A percentile compares a stretch with the other conserved stretches of the same genome.
Evolutionary conservation across 2,888 invertebrate genomes (phyloP).

Genomic region (Chromoteleia sp.): DNA sequence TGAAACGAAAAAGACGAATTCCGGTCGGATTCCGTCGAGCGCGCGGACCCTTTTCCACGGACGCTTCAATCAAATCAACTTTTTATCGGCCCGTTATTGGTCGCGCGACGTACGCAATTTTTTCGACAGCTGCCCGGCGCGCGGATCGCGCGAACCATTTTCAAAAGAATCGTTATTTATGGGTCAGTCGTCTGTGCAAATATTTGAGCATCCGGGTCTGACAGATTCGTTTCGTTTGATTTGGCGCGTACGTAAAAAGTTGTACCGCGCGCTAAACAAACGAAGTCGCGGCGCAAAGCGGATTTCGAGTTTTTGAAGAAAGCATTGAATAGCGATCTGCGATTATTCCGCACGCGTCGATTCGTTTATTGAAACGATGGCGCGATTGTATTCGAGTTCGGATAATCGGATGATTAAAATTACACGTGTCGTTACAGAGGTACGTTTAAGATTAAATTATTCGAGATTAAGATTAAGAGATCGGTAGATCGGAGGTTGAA

Average conservation of each 20-base stretch:
- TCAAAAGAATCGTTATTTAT: slow-evolving; percentile 45
- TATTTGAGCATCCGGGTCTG: slow-evolving; percentile 22
- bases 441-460: no score
- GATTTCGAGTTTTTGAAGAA: neutral
- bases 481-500: no score
- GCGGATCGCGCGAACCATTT: neutral
- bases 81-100: neutral
- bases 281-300: slow-evolving; percentile 10
- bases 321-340: neutral
- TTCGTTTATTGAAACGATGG: no score
- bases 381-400: no score
- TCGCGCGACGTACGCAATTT: neutral
- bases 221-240: slow-evolving; percentile 32
- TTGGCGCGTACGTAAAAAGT: slow-evolving; percentile 15
- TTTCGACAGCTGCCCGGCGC: neutral
- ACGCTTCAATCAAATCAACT: neutral
- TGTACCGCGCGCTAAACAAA: slow-evolving; percentile 20
- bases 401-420: no score
- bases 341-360: no score
- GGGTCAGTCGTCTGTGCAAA: slow-evolving; percentile 45
- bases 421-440: no score
- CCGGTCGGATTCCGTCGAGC: neutral
- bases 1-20: slow-evolving; percentile 24
- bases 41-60: neutral
- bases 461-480: no score